Evolutionary conservation across 2,797 vertebrate genomes (phyloP), one percentile per base, ranked within the genome.

Genomic region (Pygocentrus nattereri): DNA sequence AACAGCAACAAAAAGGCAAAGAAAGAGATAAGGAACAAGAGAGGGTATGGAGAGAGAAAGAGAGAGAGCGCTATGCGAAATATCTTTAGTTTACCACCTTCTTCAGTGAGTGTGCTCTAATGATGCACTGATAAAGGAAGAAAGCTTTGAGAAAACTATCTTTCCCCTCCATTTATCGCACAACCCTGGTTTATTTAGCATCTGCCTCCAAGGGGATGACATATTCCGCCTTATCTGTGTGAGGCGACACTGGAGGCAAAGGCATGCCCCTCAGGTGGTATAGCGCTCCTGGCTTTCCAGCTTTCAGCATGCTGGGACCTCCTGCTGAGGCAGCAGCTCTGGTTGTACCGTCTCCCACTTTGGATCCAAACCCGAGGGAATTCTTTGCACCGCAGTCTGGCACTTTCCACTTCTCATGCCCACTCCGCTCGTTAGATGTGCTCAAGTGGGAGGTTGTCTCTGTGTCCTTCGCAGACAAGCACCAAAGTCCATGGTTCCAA

Each of bases 401-500:
- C 67, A 67, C 62, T n/a, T 62, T 77, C 74, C 52, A 50, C 38
- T 62, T 61, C 74, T 75, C 44, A 19, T 21, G 74, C 74, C 67
- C 25, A 19, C 61, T 31, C 70, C 38, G 62, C 47, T 67, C 74
- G 52, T 72, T 44, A 54, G 67, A 83, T 78, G 79, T 83, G 78
- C 86, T 83, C 81, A 31, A 76, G 56, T 82, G 52, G 62, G 23
- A 34, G 25, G 47, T 82, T 70, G 74, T 80, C 54, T 87, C 64
- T 70, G 21, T 82, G 82, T 77, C 69, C 79, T 71, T 74, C 52
- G 56, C 67, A 78, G 58, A 85, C 79, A 82, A 85, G 84, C 86
- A 87, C 84, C 86, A 82, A 41, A 19, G 64, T 67, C 64, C 64
- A 80, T 79, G 84, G 82, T 82, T 88, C 82, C 44, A 71, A 81